Conservation (phyloP, 2,113 vertebrate species). For the Acrocephalus arundinaceus region DNA sequence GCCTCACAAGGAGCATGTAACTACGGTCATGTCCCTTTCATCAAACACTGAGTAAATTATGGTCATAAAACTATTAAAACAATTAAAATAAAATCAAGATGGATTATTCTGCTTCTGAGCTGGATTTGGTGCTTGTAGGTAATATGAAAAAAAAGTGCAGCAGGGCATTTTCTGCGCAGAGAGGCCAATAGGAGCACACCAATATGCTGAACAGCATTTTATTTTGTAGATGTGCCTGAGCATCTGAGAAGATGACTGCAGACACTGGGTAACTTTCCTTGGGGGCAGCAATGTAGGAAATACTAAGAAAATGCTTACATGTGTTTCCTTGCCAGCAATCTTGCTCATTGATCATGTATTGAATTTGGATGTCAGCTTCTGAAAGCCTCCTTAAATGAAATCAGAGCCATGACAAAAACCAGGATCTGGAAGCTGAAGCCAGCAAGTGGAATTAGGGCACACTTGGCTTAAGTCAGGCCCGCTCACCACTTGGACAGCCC, state of each 20-base stretch:
- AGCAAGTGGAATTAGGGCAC: not conserved
- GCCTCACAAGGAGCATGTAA: not conserved
- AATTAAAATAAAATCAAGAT: slow-evolving; percentile 28
- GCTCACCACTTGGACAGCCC: not conserved
- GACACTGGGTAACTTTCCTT: not conserved
- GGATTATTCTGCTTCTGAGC: slow-evolving; percentile 19
- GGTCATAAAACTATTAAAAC: not conserved
- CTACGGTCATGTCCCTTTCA: not conserved
- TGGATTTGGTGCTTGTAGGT: not conserved
- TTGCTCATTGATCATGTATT: not conserved
- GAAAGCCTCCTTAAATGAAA: not conserved
- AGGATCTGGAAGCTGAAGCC: not conserved
- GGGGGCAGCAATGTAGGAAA: not conserved
- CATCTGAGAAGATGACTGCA: not conserved
- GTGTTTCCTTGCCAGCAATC: not conserved
- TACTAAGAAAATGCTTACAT: not conserved
- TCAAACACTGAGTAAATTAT: slow-evolving; percentile 41
- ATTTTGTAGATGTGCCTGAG: not conserved
- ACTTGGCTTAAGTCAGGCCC: not conserved
- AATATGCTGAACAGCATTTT: not conserved
- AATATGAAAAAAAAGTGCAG: not conserved
- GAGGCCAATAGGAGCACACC: not conserved
- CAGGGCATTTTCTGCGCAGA: not conserved
- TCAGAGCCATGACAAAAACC: not conserved
- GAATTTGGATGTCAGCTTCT: not conserved